These are phyloP conservation scores for Cinclus cinclus DNA, from an alignment of 2,113 vertebrate genomes.

Conservation along the genomic window DNA sequence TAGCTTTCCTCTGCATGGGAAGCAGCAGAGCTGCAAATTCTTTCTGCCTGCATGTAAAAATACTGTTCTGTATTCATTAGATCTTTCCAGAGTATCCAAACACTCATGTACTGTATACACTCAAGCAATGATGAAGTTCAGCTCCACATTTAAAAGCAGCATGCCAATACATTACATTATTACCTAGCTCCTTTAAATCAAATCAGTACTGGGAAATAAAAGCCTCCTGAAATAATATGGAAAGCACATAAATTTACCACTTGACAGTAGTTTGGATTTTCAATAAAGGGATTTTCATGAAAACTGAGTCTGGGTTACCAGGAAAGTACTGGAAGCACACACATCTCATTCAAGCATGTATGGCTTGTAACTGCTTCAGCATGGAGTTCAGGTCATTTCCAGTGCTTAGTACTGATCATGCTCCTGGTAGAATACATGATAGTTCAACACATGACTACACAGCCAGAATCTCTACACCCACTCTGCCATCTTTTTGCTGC, in stretches of 20 bases:
- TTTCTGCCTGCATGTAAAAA: background rate
- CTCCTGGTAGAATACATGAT: background rate
- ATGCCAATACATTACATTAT: background rate
- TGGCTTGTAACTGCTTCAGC: background rate
- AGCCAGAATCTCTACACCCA: background rate
- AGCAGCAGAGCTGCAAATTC: background rate
- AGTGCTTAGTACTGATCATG: background rate
- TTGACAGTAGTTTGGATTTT: slow-evolving; percentile 13
- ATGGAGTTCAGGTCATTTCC: background rate
- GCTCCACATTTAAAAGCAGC: background rate
- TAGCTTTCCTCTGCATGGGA: background rate
- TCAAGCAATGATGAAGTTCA: background rate
- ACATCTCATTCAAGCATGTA: background rate
- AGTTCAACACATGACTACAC: background rate
- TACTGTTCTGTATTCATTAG: background rate
- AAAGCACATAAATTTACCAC: background rate
- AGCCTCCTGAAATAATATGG: background rate
- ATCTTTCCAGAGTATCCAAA: background rate
- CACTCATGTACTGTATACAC: background rate
- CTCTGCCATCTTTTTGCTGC: background rate
- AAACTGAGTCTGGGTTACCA: background rate
- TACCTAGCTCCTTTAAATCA: background rate
- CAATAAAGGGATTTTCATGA: background rate
- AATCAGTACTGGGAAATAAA: background rate
- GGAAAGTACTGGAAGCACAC: background rate